Base-by-base conservation (phyloP, 2,113 vertebrate species). In the Mugil cephalus region DNA sequence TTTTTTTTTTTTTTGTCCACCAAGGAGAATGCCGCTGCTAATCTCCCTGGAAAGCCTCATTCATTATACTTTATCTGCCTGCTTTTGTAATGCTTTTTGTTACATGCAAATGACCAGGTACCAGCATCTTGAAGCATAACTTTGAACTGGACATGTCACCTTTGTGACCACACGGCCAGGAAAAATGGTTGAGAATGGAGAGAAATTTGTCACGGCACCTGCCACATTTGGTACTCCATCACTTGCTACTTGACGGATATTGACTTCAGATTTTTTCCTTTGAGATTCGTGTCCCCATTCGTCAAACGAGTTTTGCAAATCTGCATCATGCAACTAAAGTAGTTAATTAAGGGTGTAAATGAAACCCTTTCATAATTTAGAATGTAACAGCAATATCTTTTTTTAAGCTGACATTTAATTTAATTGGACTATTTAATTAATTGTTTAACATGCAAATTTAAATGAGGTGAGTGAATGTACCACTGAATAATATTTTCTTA, bases 331-430 rank as follows among this genome's bases (percentile, higher is more conserved):
- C 36, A 71, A 45, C 47, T 19, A 60, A 50, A 40, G 24, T 21
- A 9, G 9, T 65, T 50, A 36, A 79, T 69, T 51, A 24, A 4
- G 14, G 6, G n/a, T 69, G 13, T 58, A 58, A 42, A 58, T 42
- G 1, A 35, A 48, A 43, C 39, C 0, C 48, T 71, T 77, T 61
- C 18, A 43, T n/a, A 36, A 9, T 74, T 78, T n/a, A 11, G 50
- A 65, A 60, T 42, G 46, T 71, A 12, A 63, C 17, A 54, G 48
- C n/a, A 55, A 36, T 45, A 52, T 69, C 2, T 63, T 30, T 30
- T 30, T 74, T 55, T 70, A 55, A 82, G 45, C 14, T 50, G 50
- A 35, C 47, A 72, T 64, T 82, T 65, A 61, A 64, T 74, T 77
- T 74, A 68, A 65, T 40, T 59, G 15, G 55, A 15, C 21, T 40